phyloP scores from a whole-genome alignment of 2,888 invertebrate species.

The Sarcophaga carnaria region DNA sequence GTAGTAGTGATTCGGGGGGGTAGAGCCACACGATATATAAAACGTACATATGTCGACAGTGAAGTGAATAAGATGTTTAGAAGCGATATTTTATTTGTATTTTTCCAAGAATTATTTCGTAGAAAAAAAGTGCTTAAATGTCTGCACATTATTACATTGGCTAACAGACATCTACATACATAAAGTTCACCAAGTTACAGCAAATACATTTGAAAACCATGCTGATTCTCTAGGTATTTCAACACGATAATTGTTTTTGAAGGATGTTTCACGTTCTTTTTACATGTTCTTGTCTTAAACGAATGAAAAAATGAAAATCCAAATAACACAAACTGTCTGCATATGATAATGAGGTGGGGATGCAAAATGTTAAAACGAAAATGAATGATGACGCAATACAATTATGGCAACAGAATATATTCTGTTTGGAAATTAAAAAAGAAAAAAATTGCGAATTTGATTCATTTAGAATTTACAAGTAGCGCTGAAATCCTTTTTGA shows the following conservation, averaged over 20 bases:
- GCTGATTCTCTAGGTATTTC: no score
- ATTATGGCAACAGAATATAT: no score
- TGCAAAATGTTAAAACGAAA: no score
- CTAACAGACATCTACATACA: not conserved
- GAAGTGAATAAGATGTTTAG: slow-evolving; percentile 43
- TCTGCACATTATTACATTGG: not conserved
- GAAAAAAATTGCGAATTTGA: not conserved
- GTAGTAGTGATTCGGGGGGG: no score
- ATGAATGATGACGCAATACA: no score
- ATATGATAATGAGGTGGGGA: no score
- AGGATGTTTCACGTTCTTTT: not conserved
- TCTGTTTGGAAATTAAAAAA: no score
- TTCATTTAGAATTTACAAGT: not conserved
- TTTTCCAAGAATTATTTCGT: slow-evolving; percentile 50
- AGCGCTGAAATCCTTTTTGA: not conserved
- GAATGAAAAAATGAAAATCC: not conserved
- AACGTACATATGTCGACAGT: not conserved
- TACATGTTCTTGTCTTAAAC: not conserved
- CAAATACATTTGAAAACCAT: not conserved
- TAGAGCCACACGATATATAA: no score
- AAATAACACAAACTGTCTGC: no score
- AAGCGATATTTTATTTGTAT: slow-evolving; percentile 37
- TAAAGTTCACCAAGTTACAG: not conserved
- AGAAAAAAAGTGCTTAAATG: slow-evolving; percentile 15
- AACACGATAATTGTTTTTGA: slow-evolving; percentile 36